Evolutionary conservation across 2,113 vertebrate genomes (phyloP), one percentile per base, ranked within the genome.

Genomic region (Pseudorhombus dupliciocellatus): DNA sequence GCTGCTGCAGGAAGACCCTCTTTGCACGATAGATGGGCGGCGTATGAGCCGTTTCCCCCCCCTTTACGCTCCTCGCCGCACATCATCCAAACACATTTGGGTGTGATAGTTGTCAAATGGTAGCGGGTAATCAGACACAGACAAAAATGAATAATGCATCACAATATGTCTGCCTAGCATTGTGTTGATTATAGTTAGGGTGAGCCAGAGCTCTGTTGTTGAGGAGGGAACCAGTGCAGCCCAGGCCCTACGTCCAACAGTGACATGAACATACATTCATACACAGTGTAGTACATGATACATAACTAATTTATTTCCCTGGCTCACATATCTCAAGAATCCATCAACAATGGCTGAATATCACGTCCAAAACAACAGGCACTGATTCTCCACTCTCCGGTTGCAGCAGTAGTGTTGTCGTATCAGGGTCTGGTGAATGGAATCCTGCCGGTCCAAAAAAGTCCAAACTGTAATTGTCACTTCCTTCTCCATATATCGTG

Each of bases 131-230:
- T 92, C 86, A 92, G 82, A 81, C 84, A 37, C 70, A 74, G 83
- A 70, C 60, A 68, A 70, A 77, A 74, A 91, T 91, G 89, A 92
- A 91, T 91, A 88, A 91, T 91, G 84, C 87, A 90, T 89, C 44
- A 24, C 87, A 88, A 83, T 75, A 85, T 86, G 89, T 85, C 80
- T 70, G 86, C 54, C 73, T 77, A 81, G 88, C 77, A 88, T 84
- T 80, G 81, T 83, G 90, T 77, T 86, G 87, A 90, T 88, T 84
- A 79, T 87, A 84, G 81, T 80, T 71, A 67, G 84, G 65, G 74
- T 14, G 63, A 81, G 69, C 70, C 77, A 70, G 48, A 78, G 79
- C 59, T 37, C 55, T 72, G 70, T 75, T 79, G 75, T 59, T 65
- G 57, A 73, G 62, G 86, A 81, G 79, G 72, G 59, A 61, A 65